Conservation (phyloP, 2,797 vertebrate species). For the Tokudaia muenninki region DNA sequence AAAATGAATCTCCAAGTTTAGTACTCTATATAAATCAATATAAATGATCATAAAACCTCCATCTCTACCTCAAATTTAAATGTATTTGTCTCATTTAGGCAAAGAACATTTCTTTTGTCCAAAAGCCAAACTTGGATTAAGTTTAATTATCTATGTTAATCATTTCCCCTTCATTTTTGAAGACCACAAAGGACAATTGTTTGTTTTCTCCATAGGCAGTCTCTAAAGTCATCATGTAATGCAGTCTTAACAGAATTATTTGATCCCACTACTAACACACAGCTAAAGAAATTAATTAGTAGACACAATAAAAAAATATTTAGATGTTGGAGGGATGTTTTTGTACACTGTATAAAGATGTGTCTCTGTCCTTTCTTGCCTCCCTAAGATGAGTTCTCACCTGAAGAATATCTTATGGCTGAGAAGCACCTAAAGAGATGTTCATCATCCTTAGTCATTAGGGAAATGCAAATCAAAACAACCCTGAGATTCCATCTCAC, state of each 20-base stretch:
- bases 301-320: neutral
- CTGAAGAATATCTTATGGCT: no score
- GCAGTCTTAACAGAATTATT: neutral
- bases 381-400: neutral
- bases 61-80: neutral
- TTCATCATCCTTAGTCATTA: no score
- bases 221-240: neutral
- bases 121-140: neutral
- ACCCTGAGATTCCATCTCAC: no score
- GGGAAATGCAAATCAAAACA: no score
- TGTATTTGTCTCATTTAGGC: neutral
- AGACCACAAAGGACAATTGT: neutral
- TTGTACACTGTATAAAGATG: neutral
- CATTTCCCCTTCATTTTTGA: neutral
- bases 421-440: no score
- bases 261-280: neutral
- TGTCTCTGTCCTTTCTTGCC: neutral
- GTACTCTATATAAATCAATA: neutral
- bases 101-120: conserved; percentile 8
- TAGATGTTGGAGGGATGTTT: neutral
- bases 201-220: neutral
- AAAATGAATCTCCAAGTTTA: conserved; percentile 6
- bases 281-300: neutral
- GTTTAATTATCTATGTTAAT: neutral
- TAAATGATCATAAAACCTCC: conserved; percentile 15